Base-by-base conservation (phyloP, 2,888 invertebrate genomes). In the Andrena marginata region DNA sequence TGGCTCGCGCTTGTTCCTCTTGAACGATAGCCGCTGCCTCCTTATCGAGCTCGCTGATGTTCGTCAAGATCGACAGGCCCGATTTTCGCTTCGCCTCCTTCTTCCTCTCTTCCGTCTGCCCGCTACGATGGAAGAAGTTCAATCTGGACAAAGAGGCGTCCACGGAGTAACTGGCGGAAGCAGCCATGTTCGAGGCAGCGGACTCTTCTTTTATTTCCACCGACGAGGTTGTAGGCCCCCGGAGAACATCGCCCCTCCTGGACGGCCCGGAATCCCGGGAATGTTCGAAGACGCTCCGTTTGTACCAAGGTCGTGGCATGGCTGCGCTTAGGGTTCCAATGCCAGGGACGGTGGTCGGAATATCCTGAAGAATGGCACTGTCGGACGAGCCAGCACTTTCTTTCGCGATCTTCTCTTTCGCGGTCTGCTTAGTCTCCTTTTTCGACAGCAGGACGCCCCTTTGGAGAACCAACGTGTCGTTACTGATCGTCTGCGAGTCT, bases 1-100 rank as follows among this genome's bases (percentile, higher is more conserved):
- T 88, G 0, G 90, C 87, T 8, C 92, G 90, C 0, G 93, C 94
- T 80, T 95, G 95, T 80, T 95, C 95, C 70, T 95, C 95, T 92
- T 96, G 95, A 62, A 97, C 95, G 86, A 97, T 97, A 93, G 96
- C 96, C 0, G 96, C 96, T 0, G 97, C 97, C 93, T 97, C 97
- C 87, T 96, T 96, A 92, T 97, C 97, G 82, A 97, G 94, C 92
- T 97, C 97, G 91, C 97, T 97, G 86, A 97, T 97, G 92, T 96
- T 97, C 0, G 97, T 96, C 67, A 97, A 94, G 82, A 96, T 95
- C 89, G 95, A 95, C 92, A 97, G 89, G 88, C 95, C 95, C 0
- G 96, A 94, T 94, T 95, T 95, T 72, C 96, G 93, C 90, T 96
- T 96, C 60, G 94, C 95, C 1, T 95, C 94, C 31, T 91, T 92